phyloP scores from a whole-genome alignment of 2,797 vertebrate species.

The Nannoperca obscura region DNA sequence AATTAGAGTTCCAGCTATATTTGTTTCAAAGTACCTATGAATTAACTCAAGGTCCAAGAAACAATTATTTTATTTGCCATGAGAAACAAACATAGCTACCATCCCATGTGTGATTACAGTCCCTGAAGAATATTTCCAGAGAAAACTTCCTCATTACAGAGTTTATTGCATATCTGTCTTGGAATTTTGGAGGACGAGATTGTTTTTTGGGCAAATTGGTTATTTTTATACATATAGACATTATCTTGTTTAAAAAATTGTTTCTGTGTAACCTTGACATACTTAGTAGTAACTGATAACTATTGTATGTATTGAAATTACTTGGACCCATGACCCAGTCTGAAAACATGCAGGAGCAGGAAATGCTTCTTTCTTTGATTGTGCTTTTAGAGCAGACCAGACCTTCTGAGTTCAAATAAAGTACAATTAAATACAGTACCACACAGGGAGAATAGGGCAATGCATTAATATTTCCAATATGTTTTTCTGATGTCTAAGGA shows the following conservation, averaged over 20 bases:
- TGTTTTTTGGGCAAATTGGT: conserved; percentile 26
- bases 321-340: not conserved
- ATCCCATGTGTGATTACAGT: conserved; percentile 26
- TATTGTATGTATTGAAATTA: conserved; percentile 24
- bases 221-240: conserved; percentile 33
- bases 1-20: conserved; percentile 43
- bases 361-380: conserved; percentile 2
- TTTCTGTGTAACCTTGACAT: conserved; percentile 56
- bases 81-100: conserved; percentile 61
- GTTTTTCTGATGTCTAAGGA: not conserved
- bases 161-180: conserved; percentile 59
- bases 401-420: not conserved
- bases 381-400: not conserved
- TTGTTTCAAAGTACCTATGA: conserved; percentile 66
- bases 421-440: not conserved
- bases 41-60: conserved; percentile 74
- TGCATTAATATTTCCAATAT: not conserved
- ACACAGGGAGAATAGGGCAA: not conserved
- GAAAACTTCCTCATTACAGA: conserved; percentile 69
- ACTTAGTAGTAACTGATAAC: conserved; percentile 31
- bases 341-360: conserved; percentile 20
- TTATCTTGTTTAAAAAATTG: conserved; percentile 35
- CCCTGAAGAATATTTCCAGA: conserved; percentile 60
- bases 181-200: conserved; percentile 68
- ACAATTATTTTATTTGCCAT: conserved; percentile 69